phyloP scores from a whole-genome alignment of 2,888 invertebrate species.

The Odontocerum albicorne region DNA sequence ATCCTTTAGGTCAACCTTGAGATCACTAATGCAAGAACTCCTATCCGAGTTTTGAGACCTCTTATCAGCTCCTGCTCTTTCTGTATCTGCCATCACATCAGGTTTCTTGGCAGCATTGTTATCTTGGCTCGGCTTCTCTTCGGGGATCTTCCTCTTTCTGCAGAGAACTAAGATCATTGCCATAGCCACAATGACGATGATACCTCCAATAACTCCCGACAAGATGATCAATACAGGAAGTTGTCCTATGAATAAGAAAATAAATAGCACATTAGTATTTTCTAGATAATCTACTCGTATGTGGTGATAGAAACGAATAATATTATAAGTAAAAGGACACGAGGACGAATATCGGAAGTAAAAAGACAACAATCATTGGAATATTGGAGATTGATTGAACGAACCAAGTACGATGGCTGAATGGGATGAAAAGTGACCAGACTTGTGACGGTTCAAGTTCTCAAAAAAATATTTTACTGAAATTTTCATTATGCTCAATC shows the following conservation, averaged over 20 bases:
- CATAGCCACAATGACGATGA: constrained; percentile 81
- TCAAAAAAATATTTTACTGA: too few species aligned
- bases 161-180: constrained; percentile 84
- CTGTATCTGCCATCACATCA: constrained; percentile 51
- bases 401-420: too few species aligned
- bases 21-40: constrained; percentile 89
- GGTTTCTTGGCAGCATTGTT: constrained; percentile 63
- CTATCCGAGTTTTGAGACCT: constrained; percentile 78
- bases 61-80: constrained; percentile 44
- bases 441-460: too few species aligned
- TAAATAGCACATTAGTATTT: neutral
- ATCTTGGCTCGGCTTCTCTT: constrained; percentile 39
- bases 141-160: constrained; percentile 27
- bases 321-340: too few species aligned
- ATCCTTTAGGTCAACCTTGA: constrained; percentile 86
- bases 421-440: too few species aligned
- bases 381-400: too few species aligned
- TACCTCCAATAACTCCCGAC: constrained; percentile 83
- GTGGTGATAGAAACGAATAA: too few species aligned
- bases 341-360: too few species aligned
- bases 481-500: too few species aligned
- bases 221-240: constrained; percentile 80
- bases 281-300: too few species aligned
- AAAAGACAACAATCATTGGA: too few species aligned
- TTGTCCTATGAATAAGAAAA: constrained; percentile 61